Percentiles rank a stretch among this genome's conserved stretches.
Evolutionary conservation across 2,113 vertebrate species (phyloP).

Genomic region (Scalopus aquaticus): DNA sequence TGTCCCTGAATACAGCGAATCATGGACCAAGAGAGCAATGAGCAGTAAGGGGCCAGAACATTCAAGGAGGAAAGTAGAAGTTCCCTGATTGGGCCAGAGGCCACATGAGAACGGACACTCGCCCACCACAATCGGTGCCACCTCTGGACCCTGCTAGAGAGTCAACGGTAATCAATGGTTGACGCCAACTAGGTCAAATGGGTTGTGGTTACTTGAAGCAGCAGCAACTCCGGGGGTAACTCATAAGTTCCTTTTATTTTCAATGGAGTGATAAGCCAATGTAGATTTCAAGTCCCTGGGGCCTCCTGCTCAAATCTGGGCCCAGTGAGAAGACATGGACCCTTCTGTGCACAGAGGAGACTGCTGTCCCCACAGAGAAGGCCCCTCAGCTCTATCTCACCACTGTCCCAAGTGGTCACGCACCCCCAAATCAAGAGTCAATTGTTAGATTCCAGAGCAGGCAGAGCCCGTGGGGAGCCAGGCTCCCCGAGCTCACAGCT

Average conservation of each 20-base stretch:
- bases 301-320: not conserved
- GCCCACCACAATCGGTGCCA: too few species aligned
- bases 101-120: not conserved
- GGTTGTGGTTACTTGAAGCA: constrained; percentile 66
- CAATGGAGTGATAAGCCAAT: constrained; percentile 67
- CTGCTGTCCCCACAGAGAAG: accelerated
- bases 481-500: accelerated
- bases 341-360: not conserved
- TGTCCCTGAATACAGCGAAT: not conserved
- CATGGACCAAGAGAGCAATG: not conserved
- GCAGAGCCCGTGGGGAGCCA: too few species aligned
- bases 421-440: not conserved
- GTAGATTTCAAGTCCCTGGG: not conserved
- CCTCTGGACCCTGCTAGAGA: not conserved
- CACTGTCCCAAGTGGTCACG: too few species aligned
- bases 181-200: not conserved
- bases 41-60: not conserved
- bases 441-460: not conserved
- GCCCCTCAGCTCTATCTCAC: not conserved
- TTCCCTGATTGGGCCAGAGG: not conserved
- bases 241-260: constrained; percentile 75
- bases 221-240: not conserved
- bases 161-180: too few species aligned
- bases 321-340: accelerated
- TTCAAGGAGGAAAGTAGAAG: not conserved